Evolutionary conservation across 1,140 invertebrate species (phyloP).

Genomic region (Apis cerana): DNA sequence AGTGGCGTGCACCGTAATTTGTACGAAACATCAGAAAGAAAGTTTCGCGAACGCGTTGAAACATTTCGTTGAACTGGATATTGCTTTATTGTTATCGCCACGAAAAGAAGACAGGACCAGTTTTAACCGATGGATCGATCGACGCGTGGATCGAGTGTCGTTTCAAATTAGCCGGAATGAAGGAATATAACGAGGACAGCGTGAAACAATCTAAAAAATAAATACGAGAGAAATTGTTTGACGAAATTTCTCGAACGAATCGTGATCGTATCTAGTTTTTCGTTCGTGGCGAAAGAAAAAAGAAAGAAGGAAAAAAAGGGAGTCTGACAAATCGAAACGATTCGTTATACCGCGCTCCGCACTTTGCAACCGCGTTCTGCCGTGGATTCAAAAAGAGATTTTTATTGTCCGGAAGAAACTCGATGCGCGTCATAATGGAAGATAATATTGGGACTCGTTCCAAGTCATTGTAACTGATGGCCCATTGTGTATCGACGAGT

Average conservation of each 20-base stretch:
- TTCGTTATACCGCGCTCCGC: conserved; percentile 62
- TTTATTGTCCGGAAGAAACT: conserved; percentile 72
- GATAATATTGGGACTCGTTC: conserved; percentile 69
- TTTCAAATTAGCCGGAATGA: background rate
- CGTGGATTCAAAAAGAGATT: conserved; percentile 67
- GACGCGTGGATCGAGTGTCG: conserved; percentile 42
- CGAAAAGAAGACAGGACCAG: conserved; percentile 28
- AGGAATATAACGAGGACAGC: no score
- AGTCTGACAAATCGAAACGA: conserved; percentile 68
- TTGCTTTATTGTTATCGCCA: conserved; percentile 53
- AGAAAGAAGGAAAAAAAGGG: background rate
- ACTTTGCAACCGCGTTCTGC: conserved; percentile 44
- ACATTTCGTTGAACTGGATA: conserved; percentile 40
- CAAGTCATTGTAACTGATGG: conserved; percentile 65
- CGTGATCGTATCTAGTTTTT: background rate
- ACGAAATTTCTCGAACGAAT: background rate
- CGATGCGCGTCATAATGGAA: conserved; percentile 68
- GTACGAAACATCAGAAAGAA: background rate
- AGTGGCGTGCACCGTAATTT: conserved; percentile 9
- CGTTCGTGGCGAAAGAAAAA: background rate
- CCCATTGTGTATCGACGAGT: conserved; percentile 39
- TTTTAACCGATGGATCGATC: conserved; percentile 37
- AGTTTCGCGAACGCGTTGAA: background rate
- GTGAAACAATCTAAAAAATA: no score
- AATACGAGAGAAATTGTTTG: background rate